A percentile compares a stretch with the other conserved stretches of the same genome.
Conservation (phyloP, 1,140 invertebrate genomes). For the Oryzaephilus surinamensis region DNA sequence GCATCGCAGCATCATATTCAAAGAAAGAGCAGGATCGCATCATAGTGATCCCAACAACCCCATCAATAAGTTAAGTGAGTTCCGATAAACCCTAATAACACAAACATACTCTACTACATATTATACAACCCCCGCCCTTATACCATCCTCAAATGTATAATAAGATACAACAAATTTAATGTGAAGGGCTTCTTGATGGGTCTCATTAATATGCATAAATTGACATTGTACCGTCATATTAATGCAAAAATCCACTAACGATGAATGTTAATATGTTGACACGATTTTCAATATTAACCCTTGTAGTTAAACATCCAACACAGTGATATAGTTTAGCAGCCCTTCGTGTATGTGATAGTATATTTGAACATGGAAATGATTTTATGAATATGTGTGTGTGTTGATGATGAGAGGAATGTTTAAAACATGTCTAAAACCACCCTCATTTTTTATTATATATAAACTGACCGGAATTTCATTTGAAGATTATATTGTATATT, state of each 20-base stretch:
- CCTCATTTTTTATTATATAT: too few relatives aligned
- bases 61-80: slow-evolving; percentile 10
- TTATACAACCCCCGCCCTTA: not conserved
- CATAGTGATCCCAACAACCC: slow-evolving; percentile 6
- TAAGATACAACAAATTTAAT: not conserved
- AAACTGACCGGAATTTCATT: slow-evolving; percentile 18
- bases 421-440: too few relatives aligned
- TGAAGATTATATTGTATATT: slow-evolving; percentile 14
- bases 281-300: slow-evolving; percentile 10
- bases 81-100: too few relatives aligned
- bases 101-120: too few relatives aligned
- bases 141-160: not conserved
- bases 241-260: slow-evolving; percentile 19
- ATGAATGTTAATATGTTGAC: slow-evolving; percentile 22
- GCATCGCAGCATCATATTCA: slow-evolving; percentile 6
- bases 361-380: slow-evolving; percentile 19
- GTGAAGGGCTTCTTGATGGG: not conserved
- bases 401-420: too few relatives aligned
- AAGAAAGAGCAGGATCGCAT: slow-evolving; percentile 8
- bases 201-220: slow-evolving; percentile 23
- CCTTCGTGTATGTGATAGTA: slow-evolving; percentile 1
- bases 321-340: too few relatives aligned
- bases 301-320: not conserved
- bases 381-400: too few relatives aligned
- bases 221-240: slow-evolving; percentile 20